phyloP scores from a whole-genome alignment of 1,140 invertebrate species.

The Zaprionus africanus region DNA sequence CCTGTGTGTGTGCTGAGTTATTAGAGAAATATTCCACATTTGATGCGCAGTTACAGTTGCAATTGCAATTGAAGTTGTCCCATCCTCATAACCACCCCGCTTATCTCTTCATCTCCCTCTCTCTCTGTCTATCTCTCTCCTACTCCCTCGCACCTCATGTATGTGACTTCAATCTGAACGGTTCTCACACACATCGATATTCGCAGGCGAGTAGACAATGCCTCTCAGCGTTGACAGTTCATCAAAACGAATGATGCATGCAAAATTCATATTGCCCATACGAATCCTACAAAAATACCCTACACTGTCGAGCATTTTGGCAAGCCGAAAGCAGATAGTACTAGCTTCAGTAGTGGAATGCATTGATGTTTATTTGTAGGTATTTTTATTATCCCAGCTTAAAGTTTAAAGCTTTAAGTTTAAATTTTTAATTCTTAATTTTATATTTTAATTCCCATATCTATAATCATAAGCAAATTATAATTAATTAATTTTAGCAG shows the following conservation, averaged over 20 bases:
- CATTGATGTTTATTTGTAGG: no score
- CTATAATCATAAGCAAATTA: no score
- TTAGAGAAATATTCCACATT: constrained; percentile 70
- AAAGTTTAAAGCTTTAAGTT: no score
- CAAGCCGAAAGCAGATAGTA: not conserved
- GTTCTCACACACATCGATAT: constrained; percentile 45
- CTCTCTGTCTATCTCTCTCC: not conserved
- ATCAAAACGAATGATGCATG: constrained; percentile 81
- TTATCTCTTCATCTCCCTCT: not conserved
- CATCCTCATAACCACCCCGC: constrained; percentile 62
- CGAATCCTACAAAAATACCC: constrained; percentile 26
- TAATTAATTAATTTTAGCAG: no score
- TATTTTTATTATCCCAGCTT: no score
- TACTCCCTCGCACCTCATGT: not conserved
- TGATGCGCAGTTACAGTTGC: constrained; percentile 43
- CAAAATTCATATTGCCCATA: constrained; percentile 63
- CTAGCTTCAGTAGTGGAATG: no score
- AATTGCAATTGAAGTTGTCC: constrained; percentile 39
- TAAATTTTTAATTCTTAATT: no score
- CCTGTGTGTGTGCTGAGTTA: constrained; percentile 48
- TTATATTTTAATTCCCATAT: no score
- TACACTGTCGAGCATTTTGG: constrained; percentile 18
- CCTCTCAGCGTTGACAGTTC: constrained; percentile 77
- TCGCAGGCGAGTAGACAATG: constrained; percentile 49
- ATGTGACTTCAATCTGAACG: constrained; percentile 18